phyloP scores from a whole-genome alignment of 1,140 invertebrate genomes.

The Akabosia matsudoensis region DNA sequence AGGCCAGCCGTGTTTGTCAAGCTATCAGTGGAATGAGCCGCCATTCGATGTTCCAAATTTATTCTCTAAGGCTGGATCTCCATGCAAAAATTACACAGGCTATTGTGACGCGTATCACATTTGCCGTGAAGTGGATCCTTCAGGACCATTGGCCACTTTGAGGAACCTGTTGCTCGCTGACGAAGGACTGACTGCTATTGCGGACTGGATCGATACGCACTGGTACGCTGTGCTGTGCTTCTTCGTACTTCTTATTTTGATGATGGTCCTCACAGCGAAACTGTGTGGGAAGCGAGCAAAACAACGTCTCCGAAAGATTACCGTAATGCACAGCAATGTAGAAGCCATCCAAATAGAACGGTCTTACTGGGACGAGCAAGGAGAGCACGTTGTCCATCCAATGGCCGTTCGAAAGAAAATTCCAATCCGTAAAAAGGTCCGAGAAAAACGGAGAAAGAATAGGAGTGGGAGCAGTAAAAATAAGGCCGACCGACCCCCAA shows the following conservation, averaged over 20 bases:
- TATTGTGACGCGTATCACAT: constrained; percentile 76
- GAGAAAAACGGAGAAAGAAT: constrained; percentile 54
- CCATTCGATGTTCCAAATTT: constrained; percentile 88
- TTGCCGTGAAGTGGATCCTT: constrained; percentile 72
- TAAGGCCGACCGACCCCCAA: neutral
- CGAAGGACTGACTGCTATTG: constrained; percentile 78
- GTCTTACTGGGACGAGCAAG: constrained; percentile 31
- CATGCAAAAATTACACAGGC: constrained; percentile 97
- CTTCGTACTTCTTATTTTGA: constrained; percentile 41
- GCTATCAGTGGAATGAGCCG: constrained; percentile 82
- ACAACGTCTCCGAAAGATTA: constrained; percentile 42
- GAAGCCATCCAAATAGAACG: constrained; percentile 46
- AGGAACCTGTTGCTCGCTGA: constrained; percentile 81
- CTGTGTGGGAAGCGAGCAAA: constrained; percentile 44
- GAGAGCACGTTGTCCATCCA: constrained; percentile 21
- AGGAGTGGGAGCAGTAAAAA: constrained; percentile 29
- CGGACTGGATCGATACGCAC: constrained; percentile 62
- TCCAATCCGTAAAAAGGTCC: constrained; percentile 70
- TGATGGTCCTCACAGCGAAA: constrained; percentile 38
- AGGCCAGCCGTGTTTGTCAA: constrained; percentile 72
- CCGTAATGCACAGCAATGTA: constrained; percentile 45
- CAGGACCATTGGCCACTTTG: constrained; percentile 86
- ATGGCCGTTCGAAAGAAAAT: constrained; percentile 66
- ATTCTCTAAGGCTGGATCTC: constrained; percentile 89
- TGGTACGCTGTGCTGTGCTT: constrained; percentile 45